Base-by-base conservation (phyloP, 2,797 vertebrate genomes). In the Sylvia borin region DNA sequence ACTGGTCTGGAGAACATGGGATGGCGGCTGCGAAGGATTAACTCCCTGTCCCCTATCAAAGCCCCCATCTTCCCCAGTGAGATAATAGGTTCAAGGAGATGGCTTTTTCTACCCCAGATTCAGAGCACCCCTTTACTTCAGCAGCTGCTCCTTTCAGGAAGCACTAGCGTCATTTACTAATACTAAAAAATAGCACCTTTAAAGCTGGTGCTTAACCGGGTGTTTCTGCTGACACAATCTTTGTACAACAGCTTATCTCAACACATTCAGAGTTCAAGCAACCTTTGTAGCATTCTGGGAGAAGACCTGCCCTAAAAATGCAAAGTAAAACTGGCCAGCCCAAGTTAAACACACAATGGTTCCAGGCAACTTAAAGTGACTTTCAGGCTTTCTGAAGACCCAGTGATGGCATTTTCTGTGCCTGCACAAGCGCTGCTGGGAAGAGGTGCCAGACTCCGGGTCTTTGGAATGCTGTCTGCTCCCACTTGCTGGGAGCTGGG, bases 361-460 rank as follows among this genome's bases (percentile, higher is more conserved):
- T n/a, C 31, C 2, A 1, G 11, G 54, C 3, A 81, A 48, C 29
- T 20, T 24, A 7, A 60, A 75, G 40, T 32, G 51, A 3, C 36
- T 78, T 81, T 71, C 16, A 25, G 26, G 18, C 45, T 86, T 89
- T 54, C 72, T 29, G 38, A 61, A 66, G 60, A 71, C 13, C 40
- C 4, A 1, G 32, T 0, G 1, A 18, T 0, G 3, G 43, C 43
- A 26, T 61, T 72, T 78, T 21, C 57, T 55, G 57, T 1, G 2
- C 48, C 72, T 40, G 32, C 67, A 29, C 34, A 32, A 71, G 50
- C 0, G 1, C 53, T 36, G 77, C 31, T 2, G 2, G 77, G 70
- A 81, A 32, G 50, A 71, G 32, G 19, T 9, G 54, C 42, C 0
- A 0, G 22, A 47, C 29, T 50, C 77, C 25, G 7, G 48, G 25